phyloP scores from a whole-genome alignment of 2,888 invertebrate species.

The Nyleta sp. region DNA sequence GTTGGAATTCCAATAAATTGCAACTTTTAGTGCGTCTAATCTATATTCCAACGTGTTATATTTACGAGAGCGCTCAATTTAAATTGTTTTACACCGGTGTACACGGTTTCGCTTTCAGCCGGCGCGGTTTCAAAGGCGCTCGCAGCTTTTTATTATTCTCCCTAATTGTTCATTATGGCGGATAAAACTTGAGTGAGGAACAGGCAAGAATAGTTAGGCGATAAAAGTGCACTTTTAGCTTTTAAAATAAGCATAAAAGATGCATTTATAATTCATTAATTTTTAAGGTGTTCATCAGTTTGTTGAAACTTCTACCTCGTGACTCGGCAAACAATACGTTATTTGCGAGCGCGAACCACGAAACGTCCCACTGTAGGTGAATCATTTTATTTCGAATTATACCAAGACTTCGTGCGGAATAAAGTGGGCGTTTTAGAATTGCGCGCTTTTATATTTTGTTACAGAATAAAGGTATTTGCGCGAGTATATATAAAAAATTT shows the following conservation, averaged over 20 bases:
- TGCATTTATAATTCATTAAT: constrained; percentile 57
- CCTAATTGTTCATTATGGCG: constrained; percentile 60
- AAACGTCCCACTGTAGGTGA: too few species aligned
- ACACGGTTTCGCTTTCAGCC: constrained; percentile 55
- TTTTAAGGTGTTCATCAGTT: constrained; percentile 39
- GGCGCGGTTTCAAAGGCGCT: constrained; percentile 46
- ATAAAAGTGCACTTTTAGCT: constrained; percentile 52
- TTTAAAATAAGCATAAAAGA: constrained; percentile 53
- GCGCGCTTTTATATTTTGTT: too few species aligned
- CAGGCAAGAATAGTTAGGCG: constrained; percentile 33
- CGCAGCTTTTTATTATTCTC: constrained; percentile 53
- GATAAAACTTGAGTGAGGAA: constrained; percentile 50
- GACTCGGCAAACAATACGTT: too few species aligned
- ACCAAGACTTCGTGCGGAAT: too few species aligned
- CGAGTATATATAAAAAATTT: too few species aligned
- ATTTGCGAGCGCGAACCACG: too few species aligned
- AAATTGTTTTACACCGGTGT: constrained; percentile 60
- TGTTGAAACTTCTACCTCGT: constrained; percentile 6
- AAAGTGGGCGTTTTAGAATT: too few species aligned
- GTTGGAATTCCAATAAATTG: constrained; percentile 36
- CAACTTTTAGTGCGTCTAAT: constrained; percentile 29
- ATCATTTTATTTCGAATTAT: too few species aligned
- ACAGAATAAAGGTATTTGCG: too few species aligned
- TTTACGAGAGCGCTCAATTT: constrained; percentile 58
- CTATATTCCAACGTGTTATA: constrained; percentile 50